Conservation (phyloP, 2,888 invertebrate species). For the Dromius quadrimaculatus region DNA sequence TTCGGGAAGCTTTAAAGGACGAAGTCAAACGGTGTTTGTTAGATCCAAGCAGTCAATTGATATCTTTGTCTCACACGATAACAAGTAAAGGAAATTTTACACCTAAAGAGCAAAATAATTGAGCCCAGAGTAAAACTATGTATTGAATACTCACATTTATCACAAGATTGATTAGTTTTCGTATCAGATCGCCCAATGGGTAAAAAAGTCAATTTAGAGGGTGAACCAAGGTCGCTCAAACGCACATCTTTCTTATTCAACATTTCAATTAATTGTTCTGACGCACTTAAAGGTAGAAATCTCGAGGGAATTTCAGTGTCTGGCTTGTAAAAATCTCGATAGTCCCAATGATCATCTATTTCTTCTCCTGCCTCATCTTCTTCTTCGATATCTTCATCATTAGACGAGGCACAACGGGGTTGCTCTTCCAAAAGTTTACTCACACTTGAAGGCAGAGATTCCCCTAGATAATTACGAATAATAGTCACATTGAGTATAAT, state of each 20-base stretch:
- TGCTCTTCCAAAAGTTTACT: constrained; percentile 18
- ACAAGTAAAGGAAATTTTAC: no score
- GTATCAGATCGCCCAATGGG: neutral
- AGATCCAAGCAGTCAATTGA: no score
- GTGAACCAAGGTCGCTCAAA: constrained; percentile 1
- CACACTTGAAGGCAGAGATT: constrained; percentile 5
- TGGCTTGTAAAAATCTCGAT: constrained; percentile 32
- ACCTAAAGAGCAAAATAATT: no score
- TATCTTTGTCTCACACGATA: no score
- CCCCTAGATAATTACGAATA: no score
- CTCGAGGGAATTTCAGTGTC: constrained; percentile 15
- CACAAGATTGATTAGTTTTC: neutral
- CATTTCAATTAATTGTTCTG: constrained; percentile 15
- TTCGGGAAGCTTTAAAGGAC: no score
- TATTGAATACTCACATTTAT: constrained; percentile 3
- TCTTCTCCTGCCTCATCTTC: neutral
- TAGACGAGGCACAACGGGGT: neutral
- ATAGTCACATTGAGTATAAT: no score
- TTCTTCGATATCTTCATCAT: no score
- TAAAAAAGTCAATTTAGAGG: constrained; percentile 24
- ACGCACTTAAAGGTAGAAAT: neutral
- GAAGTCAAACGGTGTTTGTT: no score
- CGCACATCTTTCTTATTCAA: neutral
- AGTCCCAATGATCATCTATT: constrained; percentile 3
- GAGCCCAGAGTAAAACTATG: no score